Evolutionary conservation across 1,140 invertebrate genomes (phyloP), one percentile per base, ranked within the genome.

Genomic region (Antheraea pernyi): DNA sequence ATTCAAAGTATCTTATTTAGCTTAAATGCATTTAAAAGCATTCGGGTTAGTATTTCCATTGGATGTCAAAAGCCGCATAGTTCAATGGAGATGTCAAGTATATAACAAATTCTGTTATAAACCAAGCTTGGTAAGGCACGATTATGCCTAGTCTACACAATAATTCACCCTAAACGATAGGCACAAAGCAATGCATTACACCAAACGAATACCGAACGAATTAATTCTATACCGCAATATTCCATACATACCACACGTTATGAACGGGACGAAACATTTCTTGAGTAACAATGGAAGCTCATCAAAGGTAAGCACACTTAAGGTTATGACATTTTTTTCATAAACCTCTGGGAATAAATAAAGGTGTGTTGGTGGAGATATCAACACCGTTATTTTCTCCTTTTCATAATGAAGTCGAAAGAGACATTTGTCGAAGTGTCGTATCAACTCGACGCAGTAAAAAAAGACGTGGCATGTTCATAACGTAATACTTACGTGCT

Each of bases 291-390:
- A 19, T 30, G 61, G 36, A 63, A 63, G 61, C 30, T 37, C 61
- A 63, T 63, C 22, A 37, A 63, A 63, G 61, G n/a, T 65, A 65
- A 65, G 64, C 64, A 22, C 39, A 48, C 64, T 13, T 48, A 39
- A 22, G 42, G 19, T 19, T 46, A 63, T 63, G 61, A 63, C 61
- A 37, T 63, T 65, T 61, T 22, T 53, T 46, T 53, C 42, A 65
- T 65, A 65, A 65, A n/a, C 64, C 64, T n/a, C 16, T 2, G 18
- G 39, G 48, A 65, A 42, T 65, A 65, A 65, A 65, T 65, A 65
- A 42, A n/a, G n/a, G 64, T 19, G 64, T 53, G 64, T 65, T 65
- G 39, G 46, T 19, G 18, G 19, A 65, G 64, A 65, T 65, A 65
- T 48, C 11, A 64, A 65, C 64, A 53, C 64, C 64, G 0, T 67